These are phyloP conservation scores for Psix sp. DNA, from an alignment of 1,140 invertebrate genomes.

Conservation along the genomic window DNA sequence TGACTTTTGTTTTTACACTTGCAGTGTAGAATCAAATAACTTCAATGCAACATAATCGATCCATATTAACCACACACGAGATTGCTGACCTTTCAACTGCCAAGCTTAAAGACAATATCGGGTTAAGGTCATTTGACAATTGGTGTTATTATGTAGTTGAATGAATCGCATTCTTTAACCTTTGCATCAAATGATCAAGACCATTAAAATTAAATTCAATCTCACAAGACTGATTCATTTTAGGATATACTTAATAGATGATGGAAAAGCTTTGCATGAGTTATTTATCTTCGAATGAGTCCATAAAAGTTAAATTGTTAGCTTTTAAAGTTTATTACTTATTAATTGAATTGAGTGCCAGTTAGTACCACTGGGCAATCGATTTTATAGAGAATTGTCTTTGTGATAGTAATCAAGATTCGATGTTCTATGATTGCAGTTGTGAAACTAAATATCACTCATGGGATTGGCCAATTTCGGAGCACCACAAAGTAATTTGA, in stretches of 20 bases:
- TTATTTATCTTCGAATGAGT: no score
- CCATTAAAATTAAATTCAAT: slow-evolving; percentile 2
- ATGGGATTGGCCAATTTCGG: slow-evolving; percentile 12
- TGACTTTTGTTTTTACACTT: slow-evolving; percentile 12
- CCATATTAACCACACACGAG: slow-evolving; percentile 10
- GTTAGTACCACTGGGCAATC: no score
- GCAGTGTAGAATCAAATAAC: slow-evolving; percentile 11
- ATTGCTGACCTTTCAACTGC: slow-evolving; percentile 1
- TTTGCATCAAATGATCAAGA: slow-evolving; percentile 2
- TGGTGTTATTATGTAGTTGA: slow-evolving; percentile 16
- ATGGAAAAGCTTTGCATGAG: no score
- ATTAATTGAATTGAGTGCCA: no score
- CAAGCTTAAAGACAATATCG: neutral
- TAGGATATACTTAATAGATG: no score
- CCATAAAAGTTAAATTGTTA: no score
- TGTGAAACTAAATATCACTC: slow-evolving; percentile 11
- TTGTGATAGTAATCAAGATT: slow-evolving; percentile 5
- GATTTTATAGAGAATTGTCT: no score
- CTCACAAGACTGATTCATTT: no score
- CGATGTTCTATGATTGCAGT: slow-evolving; percentile 9
- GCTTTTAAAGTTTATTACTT: no score
- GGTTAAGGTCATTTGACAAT: slow-evolving; percentile 13
- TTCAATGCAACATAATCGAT: slow-evolving; percentile 12
- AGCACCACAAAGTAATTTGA: slow-evolving; percentile 9
- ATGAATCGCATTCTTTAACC: slow-evolving; percentile 3